These are phyloP conservation scores for Rhorus exstirpatorius DNA, from an alignment of 2,888 invertebrate genomes.

Conservation along the genomic window DNA sequence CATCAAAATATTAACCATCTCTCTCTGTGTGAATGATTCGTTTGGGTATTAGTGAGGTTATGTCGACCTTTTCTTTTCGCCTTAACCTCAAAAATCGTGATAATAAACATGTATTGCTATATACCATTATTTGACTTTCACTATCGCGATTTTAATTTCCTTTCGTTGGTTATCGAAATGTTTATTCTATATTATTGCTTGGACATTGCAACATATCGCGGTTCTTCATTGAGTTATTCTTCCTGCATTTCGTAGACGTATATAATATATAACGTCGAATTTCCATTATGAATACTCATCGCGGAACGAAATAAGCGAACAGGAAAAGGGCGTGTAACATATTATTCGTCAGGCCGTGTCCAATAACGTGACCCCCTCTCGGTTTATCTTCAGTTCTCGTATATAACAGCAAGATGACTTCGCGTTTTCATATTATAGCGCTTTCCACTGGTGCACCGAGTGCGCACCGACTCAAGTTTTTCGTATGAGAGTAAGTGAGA, in stretches of 20 bases:
- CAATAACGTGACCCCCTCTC: conserved; percentile 39
- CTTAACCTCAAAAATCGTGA: background rate
- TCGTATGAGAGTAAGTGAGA: too few species aligned
- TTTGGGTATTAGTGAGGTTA: too few species aligned
- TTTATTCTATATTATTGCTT: background rate
- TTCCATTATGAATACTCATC: conserved; percentile 48
- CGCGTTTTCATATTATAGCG: too few species aligned
- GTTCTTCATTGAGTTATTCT: conserved; percentile 5
- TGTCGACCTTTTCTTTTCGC: too few species aligned
- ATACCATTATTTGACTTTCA: conserved; percentile 1
- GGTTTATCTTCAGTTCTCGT: background rate
- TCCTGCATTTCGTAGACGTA: conserved; percentile 22
- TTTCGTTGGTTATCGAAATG: too few species aligned
- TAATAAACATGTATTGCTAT: background rate
- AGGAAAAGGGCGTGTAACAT: conserved; percentile 64
- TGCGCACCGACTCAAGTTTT: too few species aligned
- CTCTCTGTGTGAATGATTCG: too few species aligned
- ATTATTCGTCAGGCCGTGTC: conserved; percentile 47
- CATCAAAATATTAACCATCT: too few species aligned
- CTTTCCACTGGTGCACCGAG: too few species aligned
- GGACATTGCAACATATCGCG: conserved; percentile 38
- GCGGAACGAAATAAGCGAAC: conserved; percentile 58
- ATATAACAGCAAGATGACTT: background rate
- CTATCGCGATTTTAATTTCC: conserved; percentile 13
- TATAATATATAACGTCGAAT: conserved; percentile 17